Percentiles rank a stretch among this genome's conserved stretches.
Evolutionary conservation across 2,113 vertebrate species (phyloP).

Genomic region (Eidolon helvum): DNA sequence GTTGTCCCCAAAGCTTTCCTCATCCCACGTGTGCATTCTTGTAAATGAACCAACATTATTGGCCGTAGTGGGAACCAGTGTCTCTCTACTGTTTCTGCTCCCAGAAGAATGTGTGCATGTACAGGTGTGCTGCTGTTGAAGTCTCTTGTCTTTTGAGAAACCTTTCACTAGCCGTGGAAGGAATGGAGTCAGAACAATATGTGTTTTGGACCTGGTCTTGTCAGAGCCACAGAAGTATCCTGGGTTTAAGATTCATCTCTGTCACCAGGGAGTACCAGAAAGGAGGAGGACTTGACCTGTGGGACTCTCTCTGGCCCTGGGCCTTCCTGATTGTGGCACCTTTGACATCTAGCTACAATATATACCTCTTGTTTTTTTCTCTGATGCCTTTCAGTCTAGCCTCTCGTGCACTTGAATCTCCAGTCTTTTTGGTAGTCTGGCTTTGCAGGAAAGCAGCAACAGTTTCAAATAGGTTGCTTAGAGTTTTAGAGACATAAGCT

Average conservation of each 20-base stretch:
- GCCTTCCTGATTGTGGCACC: not conserved
- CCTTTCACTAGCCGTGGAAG: not conserved
- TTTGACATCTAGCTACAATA: not conserved
- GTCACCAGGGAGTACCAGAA: not conserved
- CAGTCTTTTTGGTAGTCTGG: not conserved
- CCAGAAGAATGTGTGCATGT: not conserved
- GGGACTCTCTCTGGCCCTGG: not conserved
- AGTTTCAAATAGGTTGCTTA: not conserved
- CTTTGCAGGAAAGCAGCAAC: not conserved
- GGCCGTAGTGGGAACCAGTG: not conserved
- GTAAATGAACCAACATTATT: not conserved
- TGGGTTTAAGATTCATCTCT: not conserved
- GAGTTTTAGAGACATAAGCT: constrained; percentile 10
- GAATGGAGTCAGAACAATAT: not conserved
- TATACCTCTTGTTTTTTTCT: not conserved
- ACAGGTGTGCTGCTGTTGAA: not conserved
- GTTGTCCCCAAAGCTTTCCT: not conserved
- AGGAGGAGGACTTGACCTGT: not conserved
- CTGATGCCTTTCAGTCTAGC: not conserved
- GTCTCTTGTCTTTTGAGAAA: not conserved
- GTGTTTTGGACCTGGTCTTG: not conserved
- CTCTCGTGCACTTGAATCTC: not conserved
- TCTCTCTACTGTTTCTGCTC: not conserved
- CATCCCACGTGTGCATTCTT: not conserved
- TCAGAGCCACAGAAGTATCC: not conserved